phyloP scores from a whole-genome alignment of 2,113 vertebrate species.

The Apaloderma vittatum region DNA sequence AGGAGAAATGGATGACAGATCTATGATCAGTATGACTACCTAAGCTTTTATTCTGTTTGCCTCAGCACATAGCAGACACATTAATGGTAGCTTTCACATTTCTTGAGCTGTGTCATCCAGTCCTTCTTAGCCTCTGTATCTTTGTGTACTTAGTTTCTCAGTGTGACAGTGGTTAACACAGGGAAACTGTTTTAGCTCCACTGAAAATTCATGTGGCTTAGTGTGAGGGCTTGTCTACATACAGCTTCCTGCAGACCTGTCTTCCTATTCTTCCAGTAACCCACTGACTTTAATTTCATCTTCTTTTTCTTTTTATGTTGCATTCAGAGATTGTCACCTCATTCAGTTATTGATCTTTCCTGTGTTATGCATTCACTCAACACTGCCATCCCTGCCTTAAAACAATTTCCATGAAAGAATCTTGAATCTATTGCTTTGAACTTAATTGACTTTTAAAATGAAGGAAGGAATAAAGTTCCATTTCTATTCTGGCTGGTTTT shows the following conservation, averaged over 20 bases:
- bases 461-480: not conserved
- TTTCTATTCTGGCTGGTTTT: not conserved
- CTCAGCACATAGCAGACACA: fast-evolving
- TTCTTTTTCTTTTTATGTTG: not conserved
- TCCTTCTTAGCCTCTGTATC: not conserved
- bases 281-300: not conserved
- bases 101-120: not conserved
- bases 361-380: not conserved
- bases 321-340: not conserved
- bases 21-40: not conserved
- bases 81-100: not conserved
- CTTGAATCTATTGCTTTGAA: conserved; percentile 26
- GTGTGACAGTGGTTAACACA: not conserved
- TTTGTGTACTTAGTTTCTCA: not conserved
- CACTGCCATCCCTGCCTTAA: not conserved
- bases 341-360: conserved; percentile 26
- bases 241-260: not conserved
- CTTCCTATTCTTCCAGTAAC: not conserved
- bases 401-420: conserved; percentile 13
- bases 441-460: conserved; percentile 50
- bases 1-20: not conserved
- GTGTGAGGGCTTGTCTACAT: not conserved
- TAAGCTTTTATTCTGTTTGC: not conserved
- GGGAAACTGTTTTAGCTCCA: not conserved
- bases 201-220: not conserved